Percentiles rank a stretch among this genome's conserved stretches.
phyloP scores from a whole-genome alignment of 2,797 vertebrate species.

The Fratercula arctica region DNA sequence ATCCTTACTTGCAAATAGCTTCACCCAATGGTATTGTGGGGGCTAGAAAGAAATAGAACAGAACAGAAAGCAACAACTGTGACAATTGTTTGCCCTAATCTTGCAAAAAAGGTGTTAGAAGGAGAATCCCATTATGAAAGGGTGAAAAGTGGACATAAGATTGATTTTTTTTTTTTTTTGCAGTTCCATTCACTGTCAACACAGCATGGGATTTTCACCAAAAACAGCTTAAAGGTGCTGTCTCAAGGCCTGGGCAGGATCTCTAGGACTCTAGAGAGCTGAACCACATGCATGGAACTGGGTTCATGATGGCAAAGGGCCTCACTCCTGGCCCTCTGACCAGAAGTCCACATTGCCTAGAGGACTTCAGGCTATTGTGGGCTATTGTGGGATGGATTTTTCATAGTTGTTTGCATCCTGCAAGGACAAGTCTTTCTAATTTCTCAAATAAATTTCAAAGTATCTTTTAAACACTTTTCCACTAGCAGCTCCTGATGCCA shows the following conservation, averaged over 20 bases:
- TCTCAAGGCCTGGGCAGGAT: background rate
- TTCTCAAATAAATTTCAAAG: background rate
- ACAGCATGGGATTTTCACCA: background rate
- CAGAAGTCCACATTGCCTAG: background rate
- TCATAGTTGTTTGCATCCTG: background rate
- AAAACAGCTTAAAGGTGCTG: background rate
- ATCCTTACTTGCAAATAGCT: background rate
- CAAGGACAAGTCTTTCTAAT: background rate
- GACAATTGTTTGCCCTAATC: background rate
- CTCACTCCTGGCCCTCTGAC: background rate
- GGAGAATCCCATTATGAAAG: background rate
- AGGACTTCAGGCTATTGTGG: background rate
- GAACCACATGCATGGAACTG: fast-evolving
- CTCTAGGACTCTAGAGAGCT: background rate
- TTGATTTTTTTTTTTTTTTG: background rate
- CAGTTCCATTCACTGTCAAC: background rate
- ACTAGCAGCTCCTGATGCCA: background rate
- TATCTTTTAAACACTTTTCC: background rate
- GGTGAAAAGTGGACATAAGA: background rate
- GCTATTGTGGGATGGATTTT: background rate
- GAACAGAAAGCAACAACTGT: background rate
- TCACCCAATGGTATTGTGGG: background rate
- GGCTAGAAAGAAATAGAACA: background rate
- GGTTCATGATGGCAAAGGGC: background rate
- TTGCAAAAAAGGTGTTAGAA: background rate